Base-by-base conservation (phyloP, 2,113 vertebrate genomes). In the Pagrus major region DNA sequence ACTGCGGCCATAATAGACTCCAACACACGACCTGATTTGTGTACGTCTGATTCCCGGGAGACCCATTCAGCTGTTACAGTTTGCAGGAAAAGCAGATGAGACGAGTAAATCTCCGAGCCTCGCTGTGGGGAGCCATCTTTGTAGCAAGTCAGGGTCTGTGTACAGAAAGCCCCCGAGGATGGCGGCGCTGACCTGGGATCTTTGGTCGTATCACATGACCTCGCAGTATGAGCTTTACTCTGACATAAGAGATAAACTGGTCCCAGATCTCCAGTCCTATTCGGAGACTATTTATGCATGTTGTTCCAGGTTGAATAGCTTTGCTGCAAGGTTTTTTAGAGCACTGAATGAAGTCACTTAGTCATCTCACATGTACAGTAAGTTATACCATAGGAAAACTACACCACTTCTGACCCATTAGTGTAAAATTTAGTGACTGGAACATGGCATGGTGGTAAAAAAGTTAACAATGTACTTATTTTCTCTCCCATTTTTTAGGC, bases 41-140 rank as follows among this genome's bases (percentile, higher is more conserved):
- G 81, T 78, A 81, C 71, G 79, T 41, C 54, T 21, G 84, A 83
- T 74, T 86, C 92, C 88, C 52, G 12, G 63, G 90, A 88, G 93
- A 89, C 21, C 60, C 87, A 21, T 91, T 89, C 76, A 55, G 86
- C 86, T 83, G 85, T 88, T 93, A 89, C 90, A 87, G 89, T 85
- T 89, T 83, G 87, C 85, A 87, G 84, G 89, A 88, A 88, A 92
- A 92, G 90, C 93, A 94, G 91, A 94, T 93, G 93, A 94, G 91
- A 87, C 33, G 71, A 88, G 93, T 94, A 94, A 94, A 94, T 94
- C 93, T 92, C 73, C 0, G 77, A 66, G 76, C 85, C 68, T 79
- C 92, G 5, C 93, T 59, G 88, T 85, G 80, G 90, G 93, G 90
- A 88, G 81, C 90, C 88, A 83, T 86, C 79, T 84, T 89, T 90